Evolutionary conservation across 1,140 invertebrate species (phyloP).

Genomic region (Meloidogyne exigua): DNA sequence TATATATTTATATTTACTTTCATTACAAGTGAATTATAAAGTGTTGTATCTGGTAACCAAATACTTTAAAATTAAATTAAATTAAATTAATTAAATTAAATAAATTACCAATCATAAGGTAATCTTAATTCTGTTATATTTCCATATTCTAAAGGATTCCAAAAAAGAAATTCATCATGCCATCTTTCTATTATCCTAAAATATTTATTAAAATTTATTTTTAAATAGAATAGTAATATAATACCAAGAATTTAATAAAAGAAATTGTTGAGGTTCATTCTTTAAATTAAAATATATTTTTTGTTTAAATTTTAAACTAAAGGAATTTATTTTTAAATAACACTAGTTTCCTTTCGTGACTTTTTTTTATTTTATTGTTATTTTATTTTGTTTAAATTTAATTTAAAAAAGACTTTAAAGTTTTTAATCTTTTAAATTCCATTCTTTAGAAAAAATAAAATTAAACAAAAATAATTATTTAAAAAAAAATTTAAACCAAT

Average conservation of each 20-base stretch:
- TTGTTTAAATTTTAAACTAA: too few species aligned
- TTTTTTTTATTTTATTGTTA: background rate
- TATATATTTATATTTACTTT: conserved; percentile 26
- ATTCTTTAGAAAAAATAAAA: too few species aligned
- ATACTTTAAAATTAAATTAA: conserved; percentile 18
- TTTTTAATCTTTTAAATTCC: background rate
- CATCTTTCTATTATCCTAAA: conserved; percentile 51
- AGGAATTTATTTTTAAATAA: conserved; percentile 4
- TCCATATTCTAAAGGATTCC: conserved; percentile 57
- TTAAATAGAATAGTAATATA: conserved; percentile 45
- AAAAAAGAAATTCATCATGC: conserved; percentile 62
- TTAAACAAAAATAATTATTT: too few species aligned
- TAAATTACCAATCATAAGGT: conserved; percentile 41
- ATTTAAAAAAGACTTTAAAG: background rate
- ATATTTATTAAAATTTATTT: background rate
- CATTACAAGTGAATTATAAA: conserved; percentile 53
- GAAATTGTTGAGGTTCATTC: conserved; percentile 62
- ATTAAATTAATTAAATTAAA: background rate
- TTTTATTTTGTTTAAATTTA: background rate
- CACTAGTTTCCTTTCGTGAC: conserved; percentile 3
- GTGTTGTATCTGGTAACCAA: conserved; percentile 47
- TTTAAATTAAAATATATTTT: too few species aligned
- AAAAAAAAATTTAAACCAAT: conserved; percentile 48
- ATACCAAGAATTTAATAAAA: conserved; percentile 60
- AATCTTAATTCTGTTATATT: conserved; percentile 57